Percentiles rank a stretch among this genome's conserved stretches.
phyloP scores from a whole-genome alignment of 2,113 vertebrate species.

The Tragulus kanchil region DNA sequence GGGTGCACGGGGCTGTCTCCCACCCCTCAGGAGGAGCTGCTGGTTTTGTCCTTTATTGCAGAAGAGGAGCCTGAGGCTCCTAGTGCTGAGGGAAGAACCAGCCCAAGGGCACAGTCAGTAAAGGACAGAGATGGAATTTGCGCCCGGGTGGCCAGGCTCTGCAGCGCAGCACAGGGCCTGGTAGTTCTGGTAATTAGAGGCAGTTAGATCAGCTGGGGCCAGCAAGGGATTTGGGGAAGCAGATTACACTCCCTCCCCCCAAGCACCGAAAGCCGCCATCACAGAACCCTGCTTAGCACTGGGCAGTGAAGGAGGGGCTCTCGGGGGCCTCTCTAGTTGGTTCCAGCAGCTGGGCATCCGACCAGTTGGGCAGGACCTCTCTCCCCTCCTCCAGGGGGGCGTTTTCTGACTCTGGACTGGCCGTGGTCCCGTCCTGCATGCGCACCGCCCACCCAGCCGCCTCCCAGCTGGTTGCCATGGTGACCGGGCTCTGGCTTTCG shows the following conservation, averaged over 20 bases:
- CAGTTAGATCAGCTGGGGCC: not conserved
- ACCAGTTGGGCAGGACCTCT: too few species aligned
- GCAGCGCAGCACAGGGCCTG: fast-evolving
- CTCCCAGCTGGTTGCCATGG: slow-evolving; percentile 68
- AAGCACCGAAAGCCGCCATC: fast-evolving
- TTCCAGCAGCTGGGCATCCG: fast-evolving
- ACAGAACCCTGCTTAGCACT: not conserved
- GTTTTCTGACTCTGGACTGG: not conserved
- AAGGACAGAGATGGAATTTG: not conserved
- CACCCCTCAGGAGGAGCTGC: not conserved
- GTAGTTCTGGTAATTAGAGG: not conserved
- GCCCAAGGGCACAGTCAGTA: not conserved
- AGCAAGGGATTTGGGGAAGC: not conserved
- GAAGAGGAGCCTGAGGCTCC: not conserved
- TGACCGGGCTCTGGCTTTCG: slow-evolving; percentile 39
- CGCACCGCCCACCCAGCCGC: fast-evolving
- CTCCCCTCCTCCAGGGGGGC: not conserved
- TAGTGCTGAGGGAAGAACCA: not conserved
- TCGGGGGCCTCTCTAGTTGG: fast-evolving
- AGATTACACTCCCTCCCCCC: not conserved
- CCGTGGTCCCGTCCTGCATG: not conserved
- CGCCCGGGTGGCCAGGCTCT: too few species aligned
- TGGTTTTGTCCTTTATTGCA: not conserved
- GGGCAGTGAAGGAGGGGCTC: not conserved
- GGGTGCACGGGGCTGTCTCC: not conserved